A percentile compares a stretch with the other conserved stretches of the same genome.
Evolutionary conservation across 2,113 vertebrate genomes (phyloP).

Genomic region (Oncorhynchus gorbuscha): DNA sequence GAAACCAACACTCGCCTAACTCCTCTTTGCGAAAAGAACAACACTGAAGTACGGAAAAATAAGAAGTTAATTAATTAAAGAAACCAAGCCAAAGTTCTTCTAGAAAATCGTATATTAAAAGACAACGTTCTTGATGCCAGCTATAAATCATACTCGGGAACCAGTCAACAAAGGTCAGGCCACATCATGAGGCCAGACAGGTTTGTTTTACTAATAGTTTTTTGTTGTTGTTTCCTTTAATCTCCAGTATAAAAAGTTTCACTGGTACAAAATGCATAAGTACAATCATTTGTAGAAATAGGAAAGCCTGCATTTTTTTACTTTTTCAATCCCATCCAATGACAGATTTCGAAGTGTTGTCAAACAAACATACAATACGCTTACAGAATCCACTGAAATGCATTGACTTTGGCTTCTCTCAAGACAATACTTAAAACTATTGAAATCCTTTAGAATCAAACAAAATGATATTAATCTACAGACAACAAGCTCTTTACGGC

Average conservation of each 20-base stretch:
- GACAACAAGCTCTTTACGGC: slow-evolving; percentile 95
- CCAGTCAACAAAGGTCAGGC: slow-evolving; percentile 83
- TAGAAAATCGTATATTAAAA: slow-evolving; percentile 90
- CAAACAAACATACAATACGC: slow-evolving; percentile 97
- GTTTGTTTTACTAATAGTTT: slow-evolving; percentile 69
- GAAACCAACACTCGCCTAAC: slow-evolving; percentile 71
- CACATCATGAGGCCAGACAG: slow-evolving; percentile 93
- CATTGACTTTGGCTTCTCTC: slow-evolving; percentile 99
- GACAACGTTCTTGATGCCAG: slow-evolving; percentile 84
- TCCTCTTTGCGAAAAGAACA: slow-evolving; percentile 54
- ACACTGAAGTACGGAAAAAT: slow-evolving; percentile 64
- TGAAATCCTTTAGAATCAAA: slow-evolving; percentile 82
- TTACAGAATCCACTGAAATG: slow-evolving; percentile 97
- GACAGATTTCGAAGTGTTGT: slow-evolving; percentile 97
- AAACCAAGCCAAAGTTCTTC: slow-evolving; percentile 98
- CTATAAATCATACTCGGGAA: slow-evolving; percentile 94
- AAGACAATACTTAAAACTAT: slow-evolving; percentile 95
- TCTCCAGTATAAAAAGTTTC: slow-evolving; percentile 99
- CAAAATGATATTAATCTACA: slow-evolving; percentile 91
- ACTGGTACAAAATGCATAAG: slow-evolving; percentile 99
- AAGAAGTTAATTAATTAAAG: slow-evolving; percentile 80
- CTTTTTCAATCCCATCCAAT: slow-evolving; percentile 95
- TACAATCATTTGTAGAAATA: slow-evolving; percentile 99
- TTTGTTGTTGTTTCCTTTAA: slow-evolving; percentile 90
- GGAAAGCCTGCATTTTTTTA: slow-evolving; percentile 97